phyloP scores from a whole-genome alignment of 2,113 vertebrate genomes.

The Bothrops jararaca region DNA sequence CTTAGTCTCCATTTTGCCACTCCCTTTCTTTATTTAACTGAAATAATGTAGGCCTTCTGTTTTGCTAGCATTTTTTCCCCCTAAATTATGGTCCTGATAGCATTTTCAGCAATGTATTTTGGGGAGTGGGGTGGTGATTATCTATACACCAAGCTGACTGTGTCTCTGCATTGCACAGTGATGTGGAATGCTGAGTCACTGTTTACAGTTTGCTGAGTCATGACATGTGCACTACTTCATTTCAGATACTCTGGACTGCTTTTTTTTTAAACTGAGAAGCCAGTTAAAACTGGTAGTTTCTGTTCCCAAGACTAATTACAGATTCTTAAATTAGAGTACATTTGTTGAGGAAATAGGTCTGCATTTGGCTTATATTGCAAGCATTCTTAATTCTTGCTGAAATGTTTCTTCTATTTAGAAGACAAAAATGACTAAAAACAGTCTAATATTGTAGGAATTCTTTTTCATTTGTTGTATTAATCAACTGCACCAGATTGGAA shows the following conservation, averaged over 20 bases:
- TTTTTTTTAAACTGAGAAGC: neutral
- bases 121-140: neutral
- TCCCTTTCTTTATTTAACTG: neutral
- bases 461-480: neutral
- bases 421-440: neutral
- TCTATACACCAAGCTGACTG: neutral
- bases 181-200: conserved; percentile 8
- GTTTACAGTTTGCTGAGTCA: conserved; percentile 10
- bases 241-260: neutral
- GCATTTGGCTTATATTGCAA: neutral
- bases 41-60: neutral
- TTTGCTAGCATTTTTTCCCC: neutral
- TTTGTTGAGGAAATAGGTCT: neutral
- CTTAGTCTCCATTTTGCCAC: neutral
- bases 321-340: neutral
- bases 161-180: neutral
- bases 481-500: neutral
- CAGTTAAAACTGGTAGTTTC: neutral
- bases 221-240: neutral
- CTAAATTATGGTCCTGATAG: neutral
- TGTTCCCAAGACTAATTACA: neutral
- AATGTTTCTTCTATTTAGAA: neutral
- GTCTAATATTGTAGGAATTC: neutral
- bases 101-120: neutral
- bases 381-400: neutral